Percentiles rank a stretch among this genome's conserved stretches.
phyloP scores from a whole-genome alignment of 2,113 vertebrate genomes.

The Ceratotherium simum region DNA sequence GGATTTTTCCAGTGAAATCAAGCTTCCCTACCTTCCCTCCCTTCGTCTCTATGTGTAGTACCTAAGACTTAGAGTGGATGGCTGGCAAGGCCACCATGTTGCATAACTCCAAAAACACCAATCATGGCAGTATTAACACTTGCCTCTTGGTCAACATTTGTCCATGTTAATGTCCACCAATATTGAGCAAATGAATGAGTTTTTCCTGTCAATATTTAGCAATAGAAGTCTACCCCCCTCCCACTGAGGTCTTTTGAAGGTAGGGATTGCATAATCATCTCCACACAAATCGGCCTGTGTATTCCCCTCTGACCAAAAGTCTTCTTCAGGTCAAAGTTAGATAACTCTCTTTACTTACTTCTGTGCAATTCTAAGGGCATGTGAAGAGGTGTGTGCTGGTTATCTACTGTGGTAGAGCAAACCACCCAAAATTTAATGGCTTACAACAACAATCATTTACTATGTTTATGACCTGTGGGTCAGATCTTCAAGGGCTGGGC shows the following conservation, averaged over 20 bases:
- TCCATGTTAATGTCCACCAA: background rate
- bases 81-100: background rate
- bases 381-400: background rate
- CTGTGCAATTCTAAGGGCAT: background rate
- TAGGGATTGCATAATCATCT: background rate
- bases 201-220: background rate
- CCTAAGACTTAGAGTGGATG: background rate
- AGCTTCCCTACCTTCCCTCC: rapidly evolving
- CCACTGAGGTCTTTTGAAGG: background rate
- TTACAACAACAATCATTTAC: background rate
- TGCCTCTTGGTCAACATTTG: background rate
- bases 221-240: background rate
- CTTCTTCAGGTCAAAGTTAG: background rate
- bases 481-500: background rate
- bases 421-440: background rate
- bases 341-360: background rate
- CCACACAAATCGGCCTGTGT: background rate
- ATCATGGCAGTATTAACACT: background rate
- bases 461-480: background rate
- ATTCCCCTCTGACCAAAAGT: background rate
- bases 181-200: background rate
- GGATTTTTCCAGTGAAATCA: background rate
- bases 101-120: background rate
- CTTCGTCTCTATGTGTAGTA: background rate
- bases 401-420: background rate